Evolutionary conservation across 2,113 vertebrate genomes (phyloP), one percentile per base, ranked within the genome.

Genomic region (Anguilla rostrata): DNA sequence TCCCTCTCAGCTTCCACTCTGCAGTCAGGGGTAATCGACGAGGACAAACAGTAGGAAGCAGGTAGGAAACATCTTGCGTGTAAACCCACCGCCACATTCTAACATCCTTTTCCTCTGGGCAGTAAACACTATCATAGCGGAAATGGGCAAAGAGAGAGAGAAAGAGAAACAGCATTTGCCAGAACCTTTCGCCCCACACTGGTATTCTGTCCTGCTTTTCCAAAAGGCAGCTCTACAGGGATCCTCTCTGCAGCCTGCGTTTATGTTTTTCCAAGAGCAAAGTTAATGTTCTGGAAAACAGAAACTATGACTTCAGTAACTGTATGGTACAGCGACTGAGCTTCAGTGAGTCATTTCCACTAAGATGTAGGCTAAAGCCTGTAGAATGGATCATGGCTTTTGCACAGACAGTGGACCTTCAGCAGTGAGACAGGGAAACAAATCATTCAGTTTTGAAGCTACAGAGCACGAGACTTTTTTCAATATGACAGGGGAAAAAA

Each of bases 41-140:
- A 83, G 87, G 90, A 91, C 86, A 89, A 93, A 93, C 90, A 90
- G 92, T 87, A 93, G 92, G 91, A 92, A 91, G 89, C 87, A 2
- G 83, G 88, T 87, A 91, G 92, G 92, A 95, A 95, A 94, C 93
- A 94, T 91, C 91, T 94, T 94, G 92, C 87, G 63, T 90, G 89
- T 86, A 90, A 92, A 87, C 85, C 83, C 91, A 95, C 86, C 84
- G 92, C 89, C 90, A 85, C 85, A 87, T 89, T 87, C 90, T 86
- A 82, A 83, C 88, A 82, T 11, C 86, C 84, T 81, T 88, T 92
- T 94, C 90, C 91, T 88, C 85, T 88, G 46, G 86, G 82, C 91
- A 88, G 85, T 90, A 86, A 90, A 92, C 89, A 91, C 71, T 81
- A 71, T 83, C 18, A 82, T 89, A 86, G 46, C 85, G 57, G 49